Evolutionary conservation across 2,113 vertebrate genomes (phyloP).

Genomic region (Manacus vitellinus): DNA sequence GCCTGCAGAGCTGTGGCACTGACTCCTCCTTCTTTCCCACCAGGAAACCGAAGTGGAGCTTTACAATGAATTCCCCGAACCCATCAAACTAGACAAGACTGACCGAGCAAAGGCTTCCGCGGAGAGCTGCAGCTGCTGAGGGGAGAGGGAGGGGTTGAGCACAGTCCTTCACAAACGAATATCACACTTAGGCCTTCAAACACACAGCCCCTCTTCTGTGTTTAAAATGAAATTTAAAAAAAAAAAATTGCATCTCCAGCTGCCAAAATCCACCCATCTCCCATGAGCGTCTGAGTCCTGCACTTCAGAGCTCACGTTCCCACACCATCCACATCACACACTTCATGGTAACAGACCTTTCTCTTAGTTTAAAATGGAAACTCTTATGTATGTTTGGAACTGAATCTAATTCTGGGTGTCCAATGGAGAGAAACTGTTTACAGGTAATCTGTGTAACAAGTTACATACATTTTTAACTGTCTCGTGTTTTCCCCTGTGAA

Average conservation of each 20-base stretch:
- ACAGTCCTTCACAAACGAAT: constrained; percentile 78
- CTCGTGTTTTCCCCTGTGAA: constrained; percentile 73
- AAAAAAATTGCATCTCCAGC: constrained; percentile 68
- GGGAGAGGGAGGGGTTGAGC: constrained; percentile 73
- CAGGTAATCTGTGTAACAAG: constrained; percentile 80
- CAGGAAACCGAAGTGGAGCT: constrained; percentile 98
- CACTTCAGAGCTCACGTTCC: constrained; percentile 47
- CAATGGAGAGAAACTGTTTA: constrained; percentile 79
- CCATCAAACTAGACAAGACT: constrained; percentile 96
- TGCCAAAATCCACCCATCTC: constrained; percentile 74
- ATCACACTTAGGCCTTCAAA: constrained; percentile 83
- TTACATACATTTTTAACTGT: constrained; percentile 79
- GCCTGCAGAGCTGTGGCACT: neutral
- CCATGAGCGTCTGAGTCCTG: constrained; percentile 54
- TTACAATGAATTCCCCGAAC: constrained; percentile 98
- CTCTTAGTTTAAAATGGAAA: constrained; percentile 63
- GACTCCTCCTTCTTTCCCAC: neutral
- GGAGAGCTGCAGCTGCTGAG: constrained; percentile 96
- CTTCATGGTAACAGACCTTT: constrained; percentile 64
- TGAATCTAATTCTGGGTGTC: constrained; percentile 71
- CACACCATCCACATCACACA: constrained; percentile 54
- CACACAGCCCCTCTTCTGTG: constrained; percentile 74
- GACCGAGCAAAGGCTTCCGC: constrained; percentile 89
- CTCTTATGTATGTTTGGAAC: constrained; percentile 66
- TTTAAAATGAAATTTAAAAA: constrained; percentile 54